Conservation (phyloP, 2,797 vertebrate species). For the Ceryle rudis region DNA sequence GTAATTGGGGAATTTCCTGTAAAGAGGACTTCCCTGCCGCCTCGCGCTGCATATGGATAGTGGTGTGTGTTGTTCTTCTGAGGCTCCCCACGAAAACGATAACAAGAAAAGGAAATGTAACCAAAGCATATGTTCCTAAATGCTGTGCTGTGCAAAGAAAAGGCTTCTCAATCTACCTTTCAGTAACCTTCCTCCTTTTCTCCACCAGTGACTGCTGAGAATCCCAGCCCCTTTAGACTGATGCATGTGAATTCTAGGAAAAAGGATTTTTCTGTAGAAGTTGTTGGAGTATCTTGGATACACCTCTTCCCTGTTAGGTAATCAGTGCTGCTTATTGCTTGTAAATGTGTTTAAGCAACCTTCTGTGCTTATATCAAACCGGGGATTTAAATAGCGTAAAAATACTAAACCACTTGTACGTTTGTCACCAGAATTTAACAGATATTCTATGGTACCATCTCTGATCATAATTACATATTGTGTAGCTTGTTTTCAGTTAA, state of each 20-base stretch:
- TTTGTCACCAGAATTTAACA: neutral
- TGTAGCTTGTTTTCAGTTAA: neutral
- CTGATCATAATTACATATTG: neutral
- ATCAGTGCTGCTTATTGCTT: neutral
- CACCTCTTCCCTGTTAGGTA: neutral
- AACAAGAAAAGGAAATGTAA: neutral
- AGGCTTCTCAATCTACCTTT: neutral
- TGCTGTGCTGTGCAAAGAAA: neutral
- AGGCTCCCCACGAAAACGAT: neutral
- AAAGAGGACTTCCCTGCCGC: neutral
- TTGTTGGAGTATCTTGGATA: neutral
- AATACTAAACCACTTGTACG: neutral
- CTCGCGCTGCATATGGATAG: neutral
- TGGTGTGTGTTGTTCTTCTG: neutral
- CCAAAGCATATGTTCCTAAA: neutral
- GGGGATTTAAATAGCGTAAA: neutral
- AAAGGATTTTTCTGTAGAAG: neutral
- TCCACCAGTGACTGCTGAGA: neutral
- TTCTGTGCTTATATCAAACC: neutral
- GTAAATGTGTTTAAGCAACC: neutral
- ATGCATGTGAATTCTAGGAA: neutral
- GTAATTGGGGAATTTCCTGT: neutral
- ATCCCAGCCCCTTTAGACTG: neutral
- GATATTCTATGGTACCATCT: neutral
- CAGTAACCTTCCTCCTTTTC: neutral